These are phyloP conservation scores for Brachynemurus nebulosus DNA, from an alignment of 2,888 invertebrate species.

Conservation along the genomic window DNA sequence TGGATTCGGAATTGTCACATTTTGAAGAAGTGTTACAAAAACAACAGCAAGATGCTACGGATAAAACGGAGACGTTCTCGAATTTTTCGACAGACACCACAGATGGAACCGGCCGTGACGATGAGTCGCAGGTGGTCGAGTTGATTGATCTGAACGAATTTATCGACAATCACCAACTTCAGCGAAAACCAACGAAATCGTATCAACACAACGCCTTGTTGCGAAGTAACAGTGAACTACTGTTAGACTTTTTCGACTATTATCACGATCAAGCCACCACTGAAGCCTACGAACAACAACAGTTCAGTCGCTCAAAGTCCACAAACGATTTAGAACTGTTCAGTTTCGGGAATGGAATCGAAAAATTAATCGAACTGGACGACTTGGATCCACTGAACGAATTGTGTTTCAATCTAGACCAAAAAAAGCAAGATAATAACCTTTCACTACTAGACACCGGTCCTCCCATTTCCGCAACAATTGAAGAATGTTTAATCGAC, in stretches of 20 bases:
- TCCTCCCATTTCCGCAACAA: slow-evolving; percentile 13
- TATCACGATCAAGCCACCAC: neutral
- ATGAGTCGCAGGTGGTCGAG: no score
- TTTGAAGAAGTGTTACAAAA: slow-evolving; percentile 28
- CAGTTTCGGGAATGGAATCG: neutral
- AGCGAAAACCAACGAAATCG: no score
- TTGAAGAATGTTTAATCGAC: slow-evolving; percentile 37
- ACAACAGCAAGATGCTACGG: no score
- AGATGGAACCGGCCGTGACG: no score
- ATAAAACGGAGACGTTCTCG: no score
- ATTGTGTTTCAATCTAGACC: neutral
- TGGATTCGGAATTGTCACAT: slow-evolving; percentile 28
- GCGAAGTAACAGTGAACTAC: slow-evolving; percentile 8
- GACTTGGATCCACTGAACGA: neutral
- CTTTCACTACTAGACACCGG: no score
- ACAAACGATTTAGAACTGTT: slow-evolving; percentile 2
- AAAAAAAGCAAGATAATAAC: neutral
- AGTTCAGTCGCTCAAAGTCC: slow-evolving; percentile 4
- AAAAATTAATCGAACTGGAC: neutral
- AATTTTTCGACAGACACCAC: no score
- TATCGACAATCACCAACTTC: no score
- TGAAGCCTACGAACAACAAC: neutral
- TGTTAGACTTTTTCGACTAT: slow-evolving; percentile 4
- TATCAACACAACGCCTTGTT: slow-evolving; percentile 5
- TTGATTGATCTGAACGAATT: no score